A percentile compares a stretch with the other conserved stretches of the same genome.
Conservation (phyloP, 2,888 invertebrate genomes). For the Volucella bombylans region DNA sequence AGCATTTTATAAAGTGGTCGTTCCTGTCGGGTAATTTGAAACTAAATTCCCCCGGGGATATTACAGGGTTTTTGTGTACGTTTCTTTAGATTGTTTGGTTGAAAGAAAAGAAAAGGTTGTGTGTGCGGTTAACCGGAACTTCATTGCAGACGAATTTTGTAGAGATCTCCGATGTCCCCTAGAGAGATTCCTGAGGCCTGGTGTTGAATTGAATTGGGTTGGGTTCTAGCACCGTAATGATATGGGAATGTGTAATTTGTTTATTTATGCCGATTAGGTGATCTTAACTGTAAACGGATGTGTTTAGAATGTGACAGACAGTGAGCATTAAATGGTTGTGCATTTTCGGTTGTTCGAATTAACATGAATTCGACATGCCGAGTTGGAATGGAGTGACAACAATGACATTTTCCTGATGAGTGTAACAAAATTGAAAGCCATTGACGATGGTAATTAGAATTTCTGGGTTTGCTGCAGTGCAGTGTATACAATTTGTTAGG, state of each 20-base stretch:
- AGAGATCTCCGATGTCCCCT: slow-evolving; percentile 56
- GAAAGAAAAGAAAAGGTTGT: slow-evolving; percentile 47
- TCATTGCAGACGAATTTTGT: slow-evolving; percentile 33
- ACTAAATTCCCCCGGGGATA: slow-evolving; percentile 66
- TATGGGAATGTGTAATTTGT: slow-evolving; percentile 72
- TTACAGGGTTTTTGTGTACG: slow-evolving; percentile 21
- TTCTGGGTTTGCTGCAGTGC: background rate
- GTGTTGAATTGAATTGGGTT: background rate
- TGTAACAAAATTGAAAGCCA: slow-evolving; percentile 28
- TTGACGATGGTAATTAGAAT: slow-evolving; percentile 18
- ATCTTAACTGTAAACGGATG: slow-evolving; percentile 66
- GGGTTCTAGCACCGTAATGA: slow-evolving; percentile 46
- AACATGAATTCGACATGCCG: slow-evolving; percentile 32
- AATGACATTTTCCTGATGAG: slow-evolving; percentile 42
- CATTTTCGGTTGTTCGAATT: slow-evolving; percentile 40
- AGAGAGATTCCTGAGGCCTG: slow-evolving; percentile 42
- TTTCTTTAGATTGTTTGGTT: slow-evolving; percentile 33
- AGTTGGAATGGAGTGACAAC: slow-evolving; percentile 16
- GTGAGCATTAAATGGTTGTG: slow-evolving; percentile 49
- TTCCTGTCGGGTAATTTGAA: slow-evolving; percentile 67
- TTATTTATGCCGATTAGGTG: slow-evolving; percentile 73
- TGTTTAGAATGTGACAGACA: slow-evolving; percentile 56
- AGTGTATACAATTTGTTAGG: background rate
- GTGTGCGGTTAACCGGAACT: slow-evolving; percentile 74
- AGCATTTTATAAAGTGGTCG: slow-evolving; percentile 47